A percentile compares a stretch with the other conserved stretches of the same genome.
Evolutionary conservation across 2,113 vertebrate species (phyloP).

Genomic region (Corythoichthys intestinalis): DNA sequence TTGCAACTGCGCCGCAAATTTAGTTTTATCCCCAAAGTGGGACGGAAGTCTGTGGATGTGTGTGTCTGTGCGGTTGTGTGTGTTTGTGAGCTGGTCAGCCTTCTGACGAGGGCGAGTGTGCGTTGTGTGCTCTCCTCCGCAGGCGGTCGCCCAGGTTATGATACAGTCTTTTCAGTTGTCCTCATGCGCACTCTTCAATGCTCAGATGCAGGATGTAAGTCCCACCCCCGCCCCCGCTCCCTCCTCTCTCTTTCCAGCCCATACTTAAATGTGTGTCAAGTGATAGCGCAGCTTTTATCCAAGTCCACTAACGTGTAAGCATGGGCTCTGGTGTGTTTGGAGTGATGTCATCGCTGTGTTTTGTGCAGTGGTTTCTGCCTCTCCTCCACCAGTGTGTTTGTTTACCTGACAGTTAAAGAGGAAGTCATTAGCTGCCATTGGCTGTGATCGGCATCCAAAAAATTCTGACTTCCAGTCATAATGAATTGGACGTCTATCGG

Average conservation of each 20-base stretch:
- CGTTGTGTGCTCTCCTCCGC: constrained; percentile 85
- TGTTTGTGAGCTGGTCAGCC: constrained; percentile 26
- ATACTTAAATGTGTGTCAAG: constrained; percentile 56
- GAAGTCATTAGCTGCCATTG: neutral
- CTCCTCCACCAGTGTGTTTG: constrained; percentile 37
- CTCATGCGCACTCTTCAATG: constrained; percentile 98
- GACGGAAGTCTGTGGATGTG: constrained; percentile 30
- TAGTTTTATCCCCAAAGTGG: constrained; percentile 21
- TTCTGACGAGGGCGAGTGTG: constrained; percentile 72
- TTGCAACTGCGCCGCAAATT: constrained; percentile 19
- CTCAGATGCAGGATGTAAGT: constrained; percentile 99
- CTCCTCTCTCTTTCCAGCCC: constrained; percentile 43
- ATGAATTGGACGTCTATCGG: no score
- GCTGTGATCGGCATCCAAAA: no score
- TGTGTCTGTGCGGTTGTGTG: constrained; percentile 3
- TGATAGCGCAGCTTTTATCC: constrained; percentile 27
- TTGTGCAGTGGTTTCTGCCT: constrained; percentile 53
- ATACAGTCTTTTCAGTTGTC: constrained; percentile 99
- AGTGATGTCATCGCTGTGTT: constrained; percentile 63
- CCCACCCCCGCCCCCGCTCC: neutral
- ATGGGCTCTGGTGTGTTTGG: constrained; percentile 43
- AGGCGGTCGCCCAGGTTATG: constrained; percentile 99
- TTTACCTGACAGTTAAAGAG: constrained; percentile 29
- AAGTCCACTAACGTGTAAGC: constrained; percentile 55
- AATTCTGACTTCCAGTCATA: no score